phyloP scores from a whole-genome alignment of 2,797 vertebrate species.

The Anableps anableps region DNA sequence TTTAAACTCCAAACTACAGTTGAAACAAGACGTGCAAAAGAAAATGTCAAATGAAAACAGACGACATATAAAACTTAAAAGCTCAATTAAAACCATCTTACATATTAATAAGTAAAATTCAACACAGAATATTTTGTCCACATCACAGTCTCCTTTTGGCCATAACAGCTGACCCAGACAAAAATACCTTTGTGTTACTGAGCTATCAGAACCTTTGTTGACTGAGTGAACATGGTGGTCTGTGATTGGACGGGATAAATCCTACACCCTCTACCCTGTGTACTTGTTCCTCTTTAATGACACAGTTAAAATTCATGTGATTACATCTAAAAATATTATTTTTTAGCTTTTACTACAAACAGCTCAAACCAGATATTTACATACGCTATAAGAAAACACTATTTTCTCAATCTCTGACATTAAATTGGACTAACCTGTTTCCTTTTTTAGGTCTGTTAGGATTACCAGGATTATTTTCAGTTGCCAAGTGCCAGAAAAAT shows the following conservation, averaged over 20 bases:
- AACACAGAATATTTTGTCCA: slow-evolving; percentile 17
- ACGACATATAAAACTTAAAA: background rate
- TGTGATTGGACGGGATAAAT: background rate
- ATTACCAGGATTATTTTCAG: background rate
- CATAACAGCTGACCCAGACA: slow-evolving; percentile 6
- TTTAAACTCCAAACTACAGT: background rate
- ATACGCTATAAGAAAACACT: no score
- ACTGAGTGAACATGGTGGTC: slow-evolving; percentile 48
- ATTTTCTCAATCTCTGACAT: background rate
- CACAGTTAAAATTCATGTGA: slow-evolving; percentile 11
- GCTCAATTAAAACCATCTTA: background rate
- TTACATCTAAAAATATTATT: slow-evolving; percentile 22
- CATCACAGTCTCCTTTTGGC: slow-evolving; percentile 16
- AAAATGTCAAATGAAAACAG: background rate
- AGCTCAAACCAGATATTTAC: background rate
- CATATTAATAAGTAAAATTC: slow-evolving; percentile 8
- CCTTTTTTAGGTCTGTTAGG: background rate
- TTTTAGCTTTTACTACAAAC: slow-evolving; percentile 29
- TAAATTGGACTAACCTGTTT: background rate
- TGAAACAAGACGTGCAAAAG: background rate
- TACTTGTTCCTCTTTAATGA: slow-evolving; percentile 40
- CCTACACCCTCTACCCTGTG: slow-evolving; percentile 3
- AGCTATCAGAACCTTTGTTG: slow-evolving; percentile 39
- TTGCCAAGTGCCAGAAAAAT: background rate
- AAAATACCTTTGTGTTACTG: slow-evolving; percentile 38